Evolutionary conservation across 2,113 vertebrate species (phyloP), one percentile per base, ranked within the genome.

Genomic region (Macroglossus sobrinus): DNA sequence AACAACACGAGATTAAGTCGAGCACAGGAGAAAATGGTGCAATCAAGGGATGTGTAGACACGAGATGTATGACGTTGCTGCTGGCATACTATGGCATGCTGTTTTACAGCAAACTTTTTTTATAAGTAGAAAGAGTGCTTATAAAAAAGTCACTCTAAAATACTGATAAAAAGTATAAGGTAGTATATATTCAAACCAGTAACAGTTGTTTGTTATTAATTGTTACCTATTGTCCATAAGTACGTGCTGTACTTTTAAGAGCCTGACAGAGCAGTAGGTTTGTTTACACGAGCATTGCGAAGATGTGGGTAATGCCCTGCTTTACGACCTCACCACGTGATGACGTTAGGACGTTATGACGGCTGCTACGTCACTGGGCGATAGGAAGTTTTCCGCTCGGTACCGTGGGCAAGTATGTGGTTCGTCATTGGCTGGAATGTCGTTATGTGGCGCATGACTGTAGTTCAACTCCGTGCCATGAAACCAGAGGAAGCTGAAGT

Each of bases 351-450:
- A 59, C 55, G 1, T 40, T 18, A 30, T 28, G 24, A 40, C 15
- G 30, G 8, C 15, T 7, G 28, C 24, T 40, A 4, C n/a, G 1
- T 61, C 78, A 2, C 3, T 12, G 21, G 28, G 57, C 2, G 8
- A 22, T 14, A 4, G 38, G 38, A 19, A 21, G 4, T 19, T 30
- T 7, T 81, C 26, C 30, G 55, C 24, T 43, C 13, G 8, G 1
- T 28, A 2, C 22, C 22, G 7, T 53, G 7, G 1, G 26, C 22
- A 5, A 16, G 1, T 0, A 0, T 26, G 53, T 13, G 2, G 78
- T 11, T 35, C 6, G 3, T 72, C 1, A 26, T 11, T 30, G 55
- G 3, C 78, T 1, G 76, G 40, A 18, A 79, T 13, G 0, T 1
- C 1, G 76, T 26, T 1, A 10, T 16, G 21, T 24, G 7, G 53